Percentiles rank a stretch among this genome's conserved stretches.
phyloP scores from a whole-genome alignment of 2,888 invertebrate genomes.

The Cactoblastis cactorum region DNA sequence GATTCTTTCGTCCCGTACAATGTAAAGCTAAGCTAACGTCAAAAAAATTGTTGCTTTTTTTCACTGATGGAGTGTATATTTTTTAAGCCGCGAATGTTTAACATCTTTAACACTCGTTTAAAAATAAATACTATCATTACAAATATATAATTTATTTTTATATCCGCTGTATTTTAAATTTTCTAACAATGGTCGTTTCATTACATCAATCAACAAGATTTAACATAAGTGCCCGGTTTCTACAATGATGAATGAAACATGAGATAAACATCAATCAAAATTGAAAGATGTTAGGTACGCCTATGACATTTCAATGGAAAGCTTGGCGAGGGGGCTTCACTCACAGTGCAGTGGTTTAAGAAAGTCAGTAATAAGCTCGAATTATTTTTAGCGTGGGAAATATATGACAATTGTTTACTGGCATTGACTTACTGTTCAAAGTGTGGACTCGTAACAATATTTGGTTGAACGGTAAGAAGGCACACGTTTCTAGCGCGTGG shows the following conservation, averaged over 20 bases:
- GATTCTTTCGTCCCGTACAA: conserved; percentile 21
- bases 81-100: too few relatives aligned
- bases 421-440: too few relatives aligned
- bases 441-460: too few relatives aligned
- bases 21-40: conserved; percentile 6
- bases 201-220: not conserved
- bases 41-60: not conserved
- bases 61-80: not conserved
- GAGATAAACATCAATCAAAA: conserved; percentile 21
- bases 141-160: not conserved
- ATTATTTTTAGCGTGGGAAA: conserved; percentile 29
- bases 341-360: conserved; percentile 19
- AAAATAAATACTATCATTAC: too few relatives aligned
- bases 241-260: not conserved
- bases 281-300: conserved; percentile 17
- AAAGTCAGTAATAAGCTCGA: conserved; percentile 28
- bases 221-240: not conserved
- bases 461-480: too few relatives aligned
- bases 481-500: too few relatives aligned
- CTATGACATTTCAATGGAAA: conserved; percentile 17
- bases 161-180: not conserved
- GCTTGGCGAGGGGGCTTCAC: conserved; percentile 17
- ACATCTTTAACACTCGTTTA: too few relatives aligned
- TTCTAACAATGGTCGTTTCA: not conserved
- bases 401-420: conserved; percentile 20